Percentiles rank a stretch among this genome's conserved stretches.
phyloP scores from a whole-genome alignment of 30 jellyfish, hydroid and myxozoan species.

The Mastigias papua region DNA sequence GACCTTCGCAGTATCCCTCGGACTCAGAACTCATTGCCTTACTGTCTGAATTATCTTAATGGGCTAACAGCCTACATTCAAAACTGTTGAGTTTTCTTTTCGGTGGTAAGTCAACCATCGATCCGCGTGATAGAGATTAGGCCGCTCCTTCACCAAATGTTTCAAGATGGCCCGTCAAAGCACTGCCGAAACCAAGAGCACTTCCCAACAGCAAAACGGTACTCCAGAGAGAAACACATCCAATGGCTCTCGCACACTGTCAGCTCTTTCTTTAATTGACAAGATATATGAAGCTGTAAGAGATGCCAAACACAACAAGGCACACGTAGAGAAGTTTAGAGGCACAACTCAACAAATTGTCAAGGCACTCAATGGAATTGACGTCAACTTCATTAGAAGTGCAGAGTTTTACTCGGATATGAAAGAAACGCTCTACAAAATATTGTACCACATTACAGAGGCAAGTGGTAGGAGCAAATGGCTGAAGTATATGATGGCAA shows the following conservation, averaged over 20 bases:
- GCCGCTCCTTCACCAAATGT: conserved; percentile 11
- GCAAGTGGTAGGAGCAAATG: conserved; percentile 66
- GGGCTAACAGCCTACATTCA: conserved; percentile 50
- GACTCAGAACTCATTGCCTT: conserved; percentile 6
- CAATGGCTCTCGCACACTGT: conserved; percentile 37
- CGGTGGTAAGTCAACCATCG: conserved; percentile 16
- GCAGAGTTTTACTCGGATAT: conserved; percentile 89
- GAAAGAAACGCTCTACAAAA: conserved; percentile 82
- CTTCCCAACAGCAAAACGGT: conserved; percentile 11
- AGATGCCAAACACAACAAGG: conserved; percentile 81
- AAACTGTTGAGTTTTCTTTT: conserved; percentile 21
- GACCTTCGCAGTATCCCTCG: neutral
- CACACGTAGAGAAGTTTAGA: conserved; percentile 70
- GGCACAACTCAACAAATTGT: conserved; percentile 63
- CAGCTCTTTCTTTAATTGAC: conserved; percentile 66
- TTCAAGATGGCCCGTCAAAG: conserved; percentile 56
- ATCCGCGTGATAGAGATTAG: neutral
- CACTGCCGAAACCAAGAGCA: conserved; percentile 10
- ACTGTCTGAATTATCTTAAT: conserved; percentile 43
- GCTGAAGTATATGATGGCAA: conserved; percentile 83
- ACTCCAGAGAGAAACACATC: conserved; percentile 18
- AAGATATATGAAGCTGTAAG: conserved; percentile 41
- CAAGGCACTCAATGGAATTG: conserved; percentile 85
- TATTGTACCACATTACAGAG: conserved; percentile 66
- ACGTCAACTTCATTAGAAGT: conserved; percentile 69